These are phyloP conservation scores for Mungos mungo DNA, from an alignment of 2,113 vertebrate genomes.

Conservation along the genomic window DNA sequence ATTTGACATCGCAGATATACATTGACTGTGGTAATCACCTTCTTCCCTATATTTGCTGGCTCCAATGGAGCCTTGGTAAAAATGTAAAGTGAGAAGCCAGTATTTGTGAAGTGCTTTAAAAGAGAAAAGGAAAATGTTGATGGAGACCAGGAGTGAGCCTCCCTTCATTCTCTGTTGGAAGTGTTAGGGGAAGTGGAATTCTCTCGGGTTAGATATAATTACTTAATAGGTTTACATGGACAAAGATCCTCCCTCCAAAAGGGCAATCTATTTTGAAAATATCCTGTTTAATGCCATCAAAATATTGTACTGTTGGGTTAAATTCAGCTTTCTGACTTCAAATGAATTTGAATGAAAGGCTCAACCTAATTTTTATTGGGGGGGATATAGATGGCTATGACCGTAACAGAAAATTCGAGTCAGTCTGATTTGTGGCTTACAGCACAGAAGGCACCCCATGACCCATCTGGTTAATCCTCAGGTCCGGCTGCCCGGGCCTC, in stretches of 20 bases:
- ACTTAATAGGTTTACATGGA: not conserved
- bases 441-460: not conserved
- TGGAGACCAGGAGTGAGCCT: not conserved
- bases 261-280: conserved; percentile 25
- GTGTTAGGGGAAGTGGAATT: not conserved
- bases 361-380: not conserved
- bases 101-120: not conserved
- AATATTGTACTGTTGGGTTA: not conserved
- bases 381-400: not conserved
- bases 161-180: not conserved
- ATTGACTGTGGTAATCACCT: not conserved
- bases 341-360: not conserved
- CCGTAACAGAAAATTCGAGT: not conserved
- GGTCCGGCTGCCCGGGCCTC: not conserved
- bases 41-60: not conserved
- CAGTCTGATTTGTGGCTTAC: not conserved
- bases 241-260: not conserved
- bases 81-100: not conserved
- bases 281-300: not conserved
- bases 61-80: not conserved
- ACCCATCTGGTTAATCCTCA: not conserved
- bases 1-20: not conserved
- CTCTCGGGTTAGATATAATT: not conserved
- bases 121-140: not conserved
- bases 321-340: not conserved